Base-by-base conservation (phyloP, 2,888 invertebrate species). In the Limnephilus rhombicus region DNA sequence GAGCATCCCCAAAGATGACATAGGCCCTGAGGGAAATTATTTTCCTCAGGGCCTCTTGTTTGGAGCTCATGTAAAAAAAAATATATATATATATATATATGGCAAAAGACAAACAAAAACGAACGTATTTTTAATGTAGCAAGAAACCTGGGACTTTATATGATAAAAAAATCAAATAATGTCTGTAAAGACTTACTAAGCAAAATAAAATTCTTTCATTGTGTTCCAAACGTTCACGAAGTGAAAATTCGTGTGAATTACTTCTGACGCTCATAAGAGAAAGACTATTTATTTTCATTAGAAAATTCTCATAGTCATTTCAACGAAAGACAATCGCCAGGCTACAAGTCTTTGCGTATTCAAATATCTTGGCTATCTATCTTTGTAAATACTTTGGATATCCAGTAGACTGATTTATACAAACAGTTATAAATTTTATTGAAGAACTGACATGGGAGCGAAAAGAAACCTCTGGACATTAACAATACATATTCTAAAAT, bases 301-400 rank as follows among this genome's bases (percentile, higher is more conserved):
- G 82, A 34, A 37, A 37, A 34, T 83, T 34, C 12, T 83, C 18
- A 34, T 4, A 31, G 82, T 37, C 82, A 83, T 83, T 83, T 83
- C 34, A 83, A 83, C 34, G 82, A 83, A 83, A 83, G 82, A 83
- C 82, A 37, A 31, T 83, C 18, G 15, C 34, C 82, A 29, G 82
- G 34, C 82, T 15, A 13, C 82, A 83, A 83, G 68, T 9, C 68
- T 68, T 9, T 68, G 68, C 68, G 68, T 24, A 68, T 68, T 68
- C 9, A 2, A 68, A 68, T 9, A 68, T 68, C 5, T 68, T 24
- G 0, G 68, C 18, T 24, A 9, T 24, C 24, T n/a, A 68, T 24
- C 68, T 68, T 7, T 18, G 15, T 18, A 18, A 53, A 53, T 53
- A 18, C 24, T n/a, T 24, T n/a, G 9, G 68, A 7, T 68, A 5